Conservation (phyloP, 1,140 invertebrate species). For the Pogonus chalceus region DNA sequence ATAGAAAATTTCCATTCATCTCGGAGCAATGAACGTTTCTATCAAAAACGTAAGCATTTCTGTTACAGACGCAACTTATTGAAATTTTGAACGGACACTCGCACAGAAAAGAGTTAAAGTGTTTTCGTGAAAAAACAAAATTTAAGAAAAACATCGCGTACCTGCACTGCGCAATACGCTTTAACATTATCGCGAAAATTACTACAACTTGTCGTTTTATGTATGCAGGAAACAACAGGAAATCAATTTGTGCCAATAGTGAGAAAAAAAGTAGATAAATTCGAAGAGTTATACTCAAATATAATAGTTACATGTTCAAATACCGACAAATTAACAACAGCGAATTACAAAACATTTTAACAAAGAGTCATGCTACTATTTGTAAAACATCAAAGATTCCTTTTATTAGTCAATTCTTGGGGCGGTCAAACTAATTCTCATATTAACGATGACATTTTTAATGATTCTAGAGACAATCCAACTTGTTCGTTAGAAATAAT, state of each 20-base stretch:
- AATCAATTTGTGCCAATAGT: no score
- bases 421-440: slow-evolving; percentile 15
- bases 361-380: slow-evolving; percentile 13
- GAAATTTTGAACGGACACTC: slow-evolving; percentile 14
- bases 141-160: slow-evolving; percentile 20
- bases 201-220: no score
- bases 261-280: no score
- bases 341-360: slow-evolving; percentile 14
- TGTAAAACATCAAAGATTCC: slow-evolving; percentile 15
- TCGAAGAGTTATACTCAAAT: slow-evolving; percentile 12
- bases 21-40: no score
- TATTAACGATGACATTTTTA: slow-evolving; percentile 15
- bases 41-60: no score
- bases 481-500: slow-evolving; percentile 18
- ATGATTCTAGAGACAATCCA: not conserved
- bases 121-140: slow-evolving; percentile 13
- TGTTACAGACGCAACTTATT: no score
- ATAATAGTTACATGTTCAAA: slow-evolving; percentile 13
- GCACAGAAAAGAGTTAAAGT: slow-evolving; percentile 14
- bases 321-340: slow-evolving; percentile 14
- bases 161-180: slow-evolving; percentile 16
- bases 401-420: slow-evolving; percentile 21
- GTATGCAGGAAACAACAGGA: no score
- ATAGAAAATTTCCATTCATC: no score
- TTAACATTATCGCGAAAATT: no score